Conservation (phyloP, 1,140 invertebrate genomes). For the Pseudomyrmex concolor region DNA sequence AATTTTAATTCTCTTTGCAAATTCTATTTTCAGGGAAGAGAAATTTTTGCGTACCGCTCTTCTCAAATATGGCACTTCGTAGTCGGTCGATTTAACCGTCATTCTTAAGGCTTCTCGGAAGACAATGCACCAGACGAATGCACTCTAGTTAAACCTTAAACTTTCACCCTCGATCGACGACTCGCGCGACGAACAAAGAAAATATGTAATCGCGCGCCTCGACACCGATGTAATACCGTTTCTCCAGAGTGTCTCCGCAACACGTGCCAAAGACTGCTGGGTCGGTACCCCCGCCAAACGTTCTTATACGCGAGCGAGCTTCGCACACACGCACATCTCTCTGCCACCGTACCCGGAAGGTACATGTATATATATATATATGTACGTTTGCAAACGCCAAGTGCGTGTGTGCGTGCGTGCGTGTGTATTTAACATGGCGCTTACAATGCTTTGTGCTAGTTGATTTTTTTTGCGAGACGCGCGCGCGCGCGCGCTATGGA, state of each 20-base stretch:
- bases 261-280: slow-evolving; percentile 75
- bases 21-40: no score
- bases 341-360: no score
- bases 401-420: neutral
- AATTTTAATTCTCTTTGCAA: no score
- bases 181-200: neutral
- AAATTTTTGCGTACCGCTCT: slow-evolving; percentile 27
- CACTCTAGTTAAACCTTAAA: neutral
- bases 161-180: neutral
- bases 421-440: no score
- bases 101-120: neutral
- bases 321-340: neutral
- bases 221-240: neutral
- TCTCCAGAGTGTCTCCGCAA: slow-evolving; percentile 40
- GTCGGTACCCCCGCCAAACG: slow-evolving; percentile 71
- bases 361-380: neutral
- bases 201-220: neutral
- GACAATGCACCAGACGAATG: neutral
- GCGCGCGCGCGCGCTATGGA: slow-evolving; percentile 1
- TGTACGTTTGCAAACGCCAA: neutral
- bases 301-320: slow-evolving; percentile 66
- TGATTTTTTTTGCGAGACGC: neutral
- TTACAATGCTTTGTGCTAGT: no score
- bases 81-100: slow-evolving; percentile 56
- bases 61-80: slow-evolving; percentile 26